Percentiles rank a stretch among this genome's conserved stretches.
These are phyloP conservation scores for Pterobdella sp. DNA, from an alignment of 2,888 invertebrate species.

Conservation along the genomic window DNA sequence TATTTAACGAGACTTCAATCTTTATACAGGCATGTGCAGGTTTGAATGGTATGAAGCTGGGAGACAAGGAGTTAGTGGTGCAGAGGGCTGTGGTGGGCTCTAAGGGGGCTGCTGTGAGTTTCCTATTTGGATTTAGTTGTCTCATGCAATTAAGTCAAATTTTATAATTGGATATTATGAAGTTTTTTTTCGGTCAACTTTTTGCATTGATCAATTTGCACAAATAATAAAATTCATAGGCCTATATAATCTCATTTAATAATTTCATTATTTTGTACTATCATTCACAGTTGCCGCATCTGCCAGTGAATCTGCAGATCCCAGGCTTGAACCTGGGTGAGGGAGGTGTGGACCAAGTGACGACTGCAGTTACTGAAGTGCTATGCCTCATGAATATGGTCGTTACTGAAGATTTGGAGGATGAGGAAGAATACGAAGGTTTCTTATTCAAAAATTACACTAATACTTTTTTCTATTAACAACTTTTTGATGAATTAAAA, in stretches of 20 bases:
- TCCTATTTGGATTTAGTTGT: neutral
- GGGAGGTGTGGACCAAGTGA: slow-evolving; percentile 82
- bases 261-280: neutral
- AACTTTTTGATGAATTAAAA: no score
- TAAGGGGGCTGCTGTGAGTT: slow-evolving; percentile 42
- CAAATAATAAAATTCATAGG: no score
- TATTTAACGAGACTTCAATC: no score
- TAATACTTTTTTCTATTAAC: no score
- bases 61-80: slow-evolving; percentile 94
- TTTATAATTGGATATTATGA: no score
- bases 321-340: slow-evolving; percentile 78
- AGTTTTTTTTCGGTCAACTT: no score
- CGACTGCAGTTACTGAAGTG: slow-evolving; percentile 74
- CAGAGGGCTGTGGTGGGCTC: slow-evolving; percentile 95
- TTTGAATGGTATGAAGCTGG: slow-evolving; percentile 95
- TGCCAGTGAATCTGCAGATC: slow-evolving; percentile 85
- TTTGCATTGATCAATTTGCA: no score
- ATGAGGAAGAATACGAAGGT: slow-evolving; percentile 92
- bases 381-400: slow-evolving; percentile 95
- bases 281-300: slow-evolving; percentile 44
- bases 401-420: slow-evolving; percentile 86
- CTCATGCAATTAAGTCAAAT: no score
- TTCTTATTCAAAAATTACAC: no score
- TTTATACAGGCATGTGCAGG: slow-evolving; percentile 80
- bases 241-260: no score